phyloP scores from a whole-genome alignment of 2,113 vertebrate genomes.

The Silurus glanis region DNA sequence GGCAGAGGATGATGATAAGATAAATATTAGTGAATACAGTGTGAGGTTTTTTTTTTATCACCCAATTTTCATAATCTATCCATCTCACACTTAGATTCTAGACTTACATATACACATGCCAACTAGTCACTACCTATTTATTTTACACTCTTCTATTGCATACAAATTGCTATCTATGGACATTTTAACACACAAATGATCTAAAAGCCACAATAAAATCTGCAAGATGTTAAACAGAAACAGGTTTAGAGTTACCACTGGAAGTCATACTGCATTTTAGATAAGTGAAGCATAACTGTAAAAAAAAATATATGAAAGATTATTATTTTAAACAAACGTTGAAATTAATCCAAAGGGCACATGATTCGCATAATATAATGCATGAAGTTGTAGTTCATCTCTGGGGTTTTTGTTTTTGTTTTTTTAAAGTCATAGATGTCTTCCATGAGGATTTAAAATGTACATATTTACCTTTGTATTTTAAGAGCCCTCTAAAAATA shows the following conservation, averaged over 20 bases:
- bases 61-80: background rate
- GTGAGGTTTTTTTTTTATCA: background rate
- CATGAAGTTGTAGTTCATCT: slow-evolving; percentile 26
- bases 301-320: background rate
- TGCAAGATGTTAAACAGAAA: slow-evolving; percentile 12
- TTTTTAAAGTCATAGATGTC: slow-evolving; percentile 23
- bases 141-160: background rate
- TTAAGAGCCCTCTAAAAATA: slow-evolving; percentile 32
- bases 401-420: background rate
- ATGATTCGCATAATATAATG: background rate
- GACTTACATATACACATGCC: background rate
- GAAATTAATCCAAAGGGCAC: background rate
- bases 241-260: background rate
- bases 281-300: background rate
- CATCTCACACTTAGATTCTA: background rate
- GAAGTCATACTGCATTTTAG: background rate
- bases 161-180: background rate
- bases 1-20: background rate
- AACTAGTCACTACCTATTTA: background rate
- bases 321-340: background rate
- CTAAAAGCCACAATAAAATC: background rate
- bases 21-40: background rate
- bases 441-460: slow-evolving; percentile 26
- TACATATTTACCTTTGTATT: slow-evolving; percentile 39
- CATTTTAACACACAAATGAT: background rate